Evolutionary conservation across 2,797 vertebrate species (phyloP), one percentile per base, ranked within the genome.

Genomic region (Adrianichthys oophorus): DNA sequence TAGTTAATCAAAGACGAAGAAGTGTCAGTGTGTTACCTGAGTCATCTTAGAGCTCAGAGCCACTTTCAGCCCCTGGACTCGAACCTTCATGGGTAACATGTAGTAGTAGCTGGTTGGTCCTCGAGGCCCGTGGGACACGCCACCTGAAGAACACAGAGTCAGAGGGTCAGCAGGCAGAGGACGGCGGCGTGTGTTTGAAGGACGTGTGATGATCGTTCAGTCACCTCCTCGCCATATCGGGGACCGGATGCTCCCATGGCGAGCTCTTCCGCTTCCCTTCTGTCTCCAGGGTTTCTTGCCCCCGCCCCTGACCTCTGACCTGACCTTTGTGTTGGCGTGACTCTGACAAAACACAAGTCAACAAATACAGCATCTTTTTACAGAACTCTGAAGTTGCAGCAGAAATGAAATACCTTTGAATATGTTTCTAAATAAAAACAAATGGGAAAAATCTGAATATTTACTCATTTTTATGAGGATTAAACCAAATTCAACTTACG

Each of bases 91-190:
- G 64, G 96, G 96, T 49, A 96, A 37, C 96, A 98, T 95, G 88
- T 97, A 97, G 80, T 92, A 97, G 74, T 95, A 98, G 56, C 96
- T 96, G 8, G 85, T 97, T 19, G 96, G 96, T 0, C 96, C 96
- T 48, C 95, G 86, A 4, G 96, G 96, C 12, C 96, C 96, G 0
- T 95, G 94, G 53, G 91, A 68, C 4, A 95, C 58, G 0, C 96
- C 96, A 17, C 96, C 96, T 98, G 86, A 74, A 56, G 6, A 7
- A 48, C 21, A 66, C 17, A 61, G 26, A 16, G 16, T 64, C 17
- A 61, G 8, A 12, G 32, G 32, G 32, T 37, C 32, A 37, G 32
- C 32, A 12, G 10, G 32, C 8, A 12, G 10, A 8, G 29, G 29
- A 32, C 29, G 29, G 29, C 29, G 5, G 24, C 24, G 24, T 26